These are phyloP conservation scores for Orthosia gracilis DNA, from an alignment of 2,888 invertebrate species.

Conservation along the genomic window DNA sequence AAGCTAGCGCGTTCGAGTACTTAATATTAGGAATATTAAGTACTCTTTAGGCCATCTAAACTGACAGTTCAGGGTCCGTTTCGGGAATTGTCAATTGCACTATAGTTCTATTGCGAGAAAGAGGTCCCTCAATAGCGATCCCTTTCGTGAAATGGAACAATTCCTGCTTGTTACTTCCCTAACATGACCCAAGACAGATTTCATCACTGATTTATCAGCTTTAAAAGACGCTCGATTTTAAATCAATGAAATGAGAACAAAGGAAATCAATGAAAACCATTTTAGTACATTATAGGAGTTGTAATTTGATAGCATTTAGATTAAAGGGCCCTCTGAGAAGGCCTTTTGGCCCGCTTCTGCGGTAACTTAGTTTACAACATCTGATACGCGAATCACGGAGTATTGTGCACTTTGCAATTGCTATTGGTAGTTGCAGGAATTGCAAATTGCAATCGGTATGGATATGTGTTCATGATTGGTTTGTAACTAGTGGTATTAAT, in stretches of 20 bases:
- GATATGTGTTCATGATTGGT: background rate
- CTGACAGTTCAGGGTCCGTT: background rate
- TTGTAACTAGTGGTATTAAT: background rate
- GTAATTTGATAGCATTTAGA: slow-evolving; percentile 74
- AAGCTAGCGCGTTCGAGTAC: too few relatives aligned
- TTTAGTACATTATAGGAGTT: slow-evolving; percentile 61
- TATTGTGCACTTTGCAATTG: slow-evolving; percentile 45
- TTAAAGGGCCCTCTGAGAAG: slow-evolving; percentile 69
- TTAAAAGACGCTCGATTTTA: background rate
- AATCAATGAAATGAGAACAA: slow-evolving; percentile 53
- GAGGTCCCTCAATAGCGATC: background rate
- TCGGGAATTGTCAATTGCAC: background rate
- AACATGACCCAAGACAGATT: background rate
- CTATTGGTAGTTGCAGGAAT: slow-evolving; percentile 19
- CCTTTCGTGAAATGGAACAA: background rate
- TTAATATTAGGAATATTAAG: too few relatives aligned
- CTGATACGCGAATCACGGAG: slow-evolving; percentile 38
- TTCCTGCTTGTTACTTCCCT: background rate
- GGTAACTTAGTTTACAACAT: slow-evolving; percentile 71
- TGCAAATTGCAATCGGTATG: slow-evolving; percentile 1
- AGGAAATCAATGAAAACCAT: slow-evolving; percentile 61
- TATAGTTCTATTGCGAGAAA: background rate
- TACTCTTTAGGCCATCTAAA: too few relatives aligned
- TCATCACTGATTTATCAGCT: background rate
- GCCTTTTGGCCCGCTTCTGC: slow-evolving; percentile 58